Evolutionary conservation across 2,888 invertebrate species (phyloP).

Genomic region (Drosophila picticornis): DNA sequence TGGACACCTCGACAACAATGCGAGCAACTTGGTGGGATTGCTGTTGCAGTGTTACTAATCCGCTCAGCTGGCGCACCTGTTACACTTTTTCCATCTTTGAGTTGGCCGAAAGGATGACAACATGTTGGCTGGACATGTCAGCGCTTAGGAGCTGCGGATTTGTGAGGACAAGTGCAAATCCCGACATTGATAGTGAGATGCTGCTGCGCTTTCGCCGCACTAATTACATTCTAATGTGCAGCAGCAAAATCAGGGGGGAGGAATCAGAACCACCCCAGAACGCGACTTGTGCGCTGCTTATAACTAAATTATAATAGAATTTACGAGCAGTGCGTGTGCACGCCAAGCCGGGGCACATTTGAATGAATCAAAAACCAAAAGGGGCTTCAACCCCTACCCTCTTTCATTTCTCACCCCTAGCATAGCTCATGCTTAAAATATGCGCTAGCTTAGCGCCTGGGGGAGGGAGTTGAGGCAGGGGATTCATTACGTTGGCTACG

Average conservation of each 20-base stretch:
- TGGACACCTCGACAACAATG: conserved; percentile 51
- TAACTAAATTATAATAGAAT: conserved; percentile 82
- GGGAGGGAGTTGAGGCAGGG: conserved; percentile 9
- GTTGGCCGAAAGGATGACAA: conserved; percentile 50
- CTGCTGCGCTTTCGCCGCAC: conserved; percentile 59
- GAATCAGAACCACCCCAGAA: conserved; percentile 36
- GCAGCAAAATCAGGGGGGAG: conserved; percentile 42
- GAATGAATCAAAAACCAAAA: conserved; percentile 56
- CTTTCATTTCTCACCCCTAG: conserved; percentile 8
- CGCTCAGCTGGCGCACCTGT: conserved; percentile 71
- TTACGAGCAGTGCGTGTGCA: conserved; percentile 60
- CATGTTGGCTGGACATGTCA: conserved; percentile 77
- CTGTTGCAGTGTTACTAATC: conserved; percentile 55
- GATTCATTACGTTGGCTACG: conserved; percentile 64
- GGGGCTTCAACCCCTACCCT: conserved; percentile 58
- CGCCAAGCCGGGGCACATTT: conserved; percentile 51
- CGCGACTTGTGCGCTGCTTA: conserved; percentile 52
- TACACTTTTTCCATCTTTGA: conserved; percentile 61
- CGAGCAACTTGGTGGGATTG: conserved; percentile 22
- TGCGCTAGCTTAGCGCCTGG: conserved; percentile 38
- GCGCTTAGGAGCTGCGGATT: conserved; percentile 67
- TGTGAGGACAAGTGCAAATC: conserved; percentile 68
- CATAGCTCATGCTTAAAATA: conserved; percentile 33
- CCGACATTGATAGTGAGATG: conserved; percentile 63
- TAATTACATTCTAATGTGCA: conserved; percentile 82